Conservation (phyloP, 2,888 invertebrate genomes). For the Thymelicus sylvestris region DNA sequence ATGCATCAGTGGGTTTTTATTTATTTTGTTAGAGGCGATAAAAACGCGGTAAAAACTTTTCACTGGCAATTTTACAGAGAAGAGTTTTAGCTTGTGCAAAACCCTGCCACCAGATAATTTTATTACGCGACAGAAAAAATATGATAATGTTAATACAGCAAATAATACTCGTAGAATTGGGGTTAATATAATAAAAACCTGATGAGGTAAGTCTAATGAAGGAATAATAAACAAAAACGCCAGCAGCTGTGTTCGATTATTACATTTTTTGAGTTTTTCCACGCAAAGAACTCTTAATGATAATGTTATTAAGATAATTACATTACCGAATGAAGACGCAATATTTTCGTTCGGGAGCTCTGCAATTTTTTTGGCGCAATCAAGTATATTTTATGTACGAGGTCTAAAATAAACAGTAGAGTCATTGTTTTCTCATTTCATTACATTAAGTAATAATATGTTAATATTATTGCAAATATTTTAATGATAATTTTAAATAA, state of each 20-base stretch:
- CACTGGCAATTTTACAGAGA: too few species aligned
- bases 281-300: constrained; percentile 3
- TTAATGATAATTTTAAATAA: too few species aligned
- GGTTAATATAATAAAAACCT: not conserved
- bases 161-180: not conserved
- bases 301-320: constrained; percentile 13
- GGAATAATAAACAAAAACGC: constrained; percentile 20
- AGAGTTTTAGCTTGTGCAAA: too few species aligned
- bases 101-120: too few species aligned
- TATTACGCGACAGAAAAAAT: too few species aligned
- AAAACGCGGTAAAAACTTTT: too few species aligned
- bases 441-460: too few species aligned
- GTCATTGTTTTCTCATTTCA: too few species aligned
- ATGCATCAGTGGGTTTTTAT: too few species aligned
- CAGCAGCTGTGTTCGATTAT: not conserved
- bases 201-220: constrained; percentile 9
- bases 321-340: constrained; percentile 22
- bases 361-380: not conserved
- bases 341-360: not conserved
- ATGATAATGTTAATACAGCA: not conserved
- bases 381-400: not conserved
- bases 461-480: too few species aligned
- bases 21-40: too few species aligned
- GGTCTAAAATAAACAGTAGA: not conserved
- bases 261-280: constrained; percentile 12